Conservation (phyloP, 2,888 invertebrate species). For the Andrena minutula region DNA sequence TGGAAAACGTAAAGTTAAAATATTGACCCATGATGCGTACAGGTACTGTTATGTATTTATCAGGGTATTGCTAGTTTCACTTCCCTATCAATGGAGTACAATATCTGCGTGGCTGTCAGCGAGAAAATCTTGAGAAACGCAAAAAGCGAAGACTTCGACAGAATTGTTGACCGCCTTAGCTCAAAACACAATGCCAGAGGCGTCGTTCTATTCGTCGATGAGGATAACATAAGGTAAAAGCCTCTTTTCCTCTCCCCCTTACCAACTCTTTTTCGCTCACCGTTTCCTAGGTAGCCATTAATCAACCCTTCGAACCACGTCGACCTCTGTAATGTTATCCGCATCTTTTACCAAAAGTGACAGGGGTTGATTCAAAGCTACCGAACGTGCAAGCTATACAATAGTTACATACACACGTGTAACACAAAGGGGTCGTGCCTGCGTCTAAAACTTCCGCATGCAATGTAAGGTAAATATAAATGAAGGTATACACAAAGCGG, state of each 20-base stretch:
- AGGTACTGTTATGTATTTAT: conserved; percentile 52
- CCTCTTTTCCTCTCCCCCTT: neutral
- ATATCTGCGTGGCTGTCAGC: conserved; percentile 86
- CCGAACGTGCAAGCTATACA: neutral
- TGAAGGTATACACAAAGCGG: no score
- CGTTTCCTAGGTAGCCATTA: conserved; percentile 24
- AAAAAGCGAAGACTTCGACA: conserved; percentile 87
- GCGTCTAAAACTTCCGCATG: no score
- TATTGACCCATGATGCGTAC: no score
- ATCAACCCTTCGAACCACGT: conserved; percentile 15
- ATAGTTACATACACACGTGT: neutral
- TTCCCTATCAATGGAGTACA: conserved; percentile 85
- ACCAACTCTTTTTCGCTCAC: conserved; percentile 10
- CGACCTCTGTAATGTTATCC: conserved; percentile 23
- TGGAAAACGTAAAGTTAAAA: no score
- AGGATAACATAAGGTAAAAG: conserved; percentile 88
- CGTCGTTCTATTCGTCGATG: conserved; percentile 90
- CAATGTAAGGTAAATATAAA: no score
- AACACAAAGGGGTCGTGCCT: no score
- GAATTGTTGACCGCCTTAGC: conserved; percentile 87
- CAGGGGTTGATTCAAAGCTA: conserved; percentile 13
- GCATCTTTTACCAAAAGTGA: conserved; percentile 16
- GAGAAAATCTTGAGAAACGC: conserved; percentile 88
- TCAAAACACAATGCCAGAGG: conserved; percentile 88
- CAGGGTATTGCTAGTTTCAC: conserved; percentile 88